A percentile compares a stretch with the other conserved stretches of the same genome.
These are phyloP conservation scores for Enteromius fasciolatus DNA, from an alignment of 2,797 vertebrate genomes.

Conservation along the genomic window DNA sequence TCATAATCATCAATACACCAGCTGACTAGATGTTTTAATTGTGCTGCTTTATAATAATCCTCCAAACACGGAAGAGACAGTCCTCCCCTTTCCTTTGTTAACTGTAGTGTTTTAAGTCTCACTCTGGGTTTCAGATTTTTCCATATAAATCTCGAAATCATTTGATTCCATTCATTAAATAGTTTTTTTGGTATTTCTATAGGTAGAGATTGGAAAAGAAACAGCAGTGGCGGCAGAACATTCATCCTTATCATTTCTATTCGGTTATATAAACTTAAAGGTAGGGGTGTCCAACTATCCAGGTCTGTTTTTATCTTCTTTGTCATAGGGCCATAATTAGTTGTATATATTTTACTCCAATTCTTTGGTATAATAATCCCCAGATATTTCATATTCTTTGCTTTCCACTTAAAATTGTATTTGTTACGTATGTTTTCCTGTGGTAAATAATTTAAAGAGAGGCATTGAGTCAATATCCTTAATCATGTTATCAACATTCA, in stretches of 20 bases:
- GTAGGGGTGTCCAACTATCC: background rate
- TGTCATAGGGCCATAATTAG: background rate
- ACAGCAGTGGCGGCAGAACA: background rate
- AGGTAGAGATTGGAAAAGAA: background rate
- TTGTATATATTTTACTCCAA: background rate
- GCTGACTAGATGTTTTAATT: background rate
- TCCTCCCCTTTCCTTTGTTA: background rate
- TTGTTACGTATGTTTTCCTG: background rate
- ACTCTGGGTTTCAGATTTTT: background rate
- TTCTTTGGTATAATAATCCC: background rate
- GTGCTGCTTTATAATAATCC: constrained; percentile 9
- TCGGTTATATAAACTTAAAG: background rate
- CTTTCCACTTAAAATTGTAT: background rate
- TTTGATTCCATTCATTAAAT: background rate
- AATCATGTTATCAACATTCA: too few relatives aligned
- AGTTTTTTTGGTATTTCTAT: background rate
- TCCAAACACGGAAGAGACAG: background rate
- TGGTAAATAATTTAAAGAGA: constrained; percentile 34
- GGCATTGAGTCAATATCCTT: constrained; percentile 11
- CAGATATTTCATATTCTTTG: constrained; percentile 5
- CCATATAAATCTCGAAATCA: background rate
- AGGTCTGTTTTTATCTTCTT: background rate
- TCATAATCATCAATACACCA: background rate
- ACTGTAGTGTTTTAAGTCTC: constrained; percentile 5
- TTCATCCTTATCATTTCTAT: background rate